A percentile compares a stretch with the other conserved stretches of the same genome.
Conservation (phyloP, 2,888 invertebrate genomes). For the Micropterix aruncella region DNA sequence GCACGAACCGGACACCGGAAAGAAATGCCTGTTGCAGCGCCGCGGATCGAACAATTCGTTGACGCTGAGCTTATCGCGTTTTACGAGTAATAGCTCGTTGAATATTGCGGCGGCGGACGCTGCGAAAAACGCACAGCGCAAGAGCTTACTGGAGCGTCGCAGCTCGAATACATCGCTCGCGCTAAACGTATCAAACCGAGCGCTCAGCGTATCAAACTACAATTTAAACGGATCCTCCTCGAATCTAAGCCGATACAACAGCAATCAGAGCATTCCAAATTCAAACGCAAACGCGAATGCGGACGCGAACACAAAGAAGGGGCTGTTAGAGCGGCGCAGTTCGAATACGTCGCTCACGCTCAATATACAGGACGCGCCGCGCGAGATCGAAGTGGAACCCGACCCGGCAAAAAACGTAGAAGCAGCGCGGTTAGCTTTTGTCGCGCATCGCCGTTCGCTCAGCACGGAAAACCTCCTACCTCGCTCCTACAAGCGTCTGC, state of each 20-base stretch:
- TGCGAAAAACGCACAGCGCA: slow-evolving; percentile 31
- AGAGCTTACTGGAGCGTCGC: slow-evolving; percentile 67
- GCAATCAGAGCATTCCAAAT: slow-evolving; percentile 33
- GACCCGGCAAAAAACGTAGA: slow-evolving; percentile 17
- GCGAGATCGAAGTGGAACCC: slow-evolving; percentile 32
- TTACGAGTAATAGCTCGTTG: slow-evolving; percentile 42
- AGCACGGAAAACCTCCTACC: slow-evolving; percentile 46
- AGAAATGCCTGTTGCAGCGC: slow-evolving; percentile 60
- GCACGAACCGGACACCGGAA: slow-evolving; percentile 27
- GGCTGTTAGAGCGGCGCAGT: slow-evolving; percentile 59
- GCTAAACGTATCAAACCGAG: slow-evolving; percentile 44
- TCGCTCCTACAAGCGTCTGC: slow-evolving; percentile 31
- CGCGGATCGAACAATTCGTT: slow-evolving; percentile 79
- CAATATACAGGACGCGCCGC: slow-evolving; percentile 28
- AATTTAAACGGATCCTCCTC: slow-evolving; percentile 36
- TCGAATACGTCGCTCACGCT: slow-evolving; percentile 74
- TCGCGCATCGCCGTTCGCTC: slow-evolving; percentile 38
- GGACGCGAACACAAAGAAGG: slow-evolving; percentile 33
- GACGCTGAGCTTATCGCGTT: slow-evolving; percentile 47
- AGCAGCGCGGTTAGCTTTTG: not conserved
- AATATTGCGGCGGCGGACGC: slow-evolving; percentile 29
- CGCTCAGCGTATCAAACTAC: slow-evolving; percentile 35
- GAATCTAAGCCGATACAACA: slow-evolving; percentile 33
- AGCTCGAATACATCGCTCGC: slow-evolving; percentile 87
- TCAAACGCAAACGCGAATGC: slow-evolving; percentile 22